Percentiles rank a stretch among this genome's conserved stretches.
Evolutionary conservation across 1,140 invertebrate species (phyloP).

Genomic region (Diachasma alloeum): DNA sequence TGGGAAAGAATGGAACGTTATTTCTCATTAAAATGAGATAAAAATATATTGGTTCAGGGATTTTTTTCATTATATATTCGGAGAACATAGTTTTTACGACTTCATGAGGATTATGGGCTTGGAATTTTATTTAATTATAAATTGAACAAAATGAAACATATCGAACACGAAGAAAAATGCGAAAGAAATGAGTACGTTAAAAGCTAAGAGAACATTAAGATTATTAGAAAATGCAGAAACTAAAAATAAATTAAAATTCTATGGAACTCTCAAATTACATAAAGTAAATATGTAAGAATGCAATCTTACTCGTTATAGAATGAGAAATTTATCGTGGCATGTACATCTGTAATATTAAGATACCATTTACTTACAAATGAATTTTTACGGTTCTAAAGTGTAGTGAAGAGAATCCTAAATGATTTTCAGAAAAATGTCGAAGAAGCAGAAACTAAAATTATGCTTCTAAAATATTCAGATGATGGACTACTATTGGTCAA

Average conservation of each 20-base stretch:
- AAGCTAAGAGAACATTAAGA: too few species aligned
- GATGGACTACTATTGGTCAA: neutral
- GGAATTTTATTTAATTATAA: too few species aligned
- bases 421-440: neutral
- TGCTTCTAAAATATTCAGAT: neutral
- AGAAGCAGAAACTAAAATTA: neutral
- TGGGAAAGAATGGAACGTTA: neutral
- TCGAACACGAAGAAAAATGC: too few species aligned
- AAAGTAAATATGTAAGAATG: neutral
- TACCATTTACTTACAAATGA: slow-evolving; percentile 2
- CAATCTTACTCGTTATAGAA: neutral
- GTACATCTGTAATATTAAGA: slow-evolving; percentile 7
- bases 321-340: neutral
- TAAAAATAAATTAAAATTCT: too few species aligned
- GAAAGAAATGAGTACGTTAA: too few species aligned
- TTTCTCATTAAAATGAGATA: too few species aligned
- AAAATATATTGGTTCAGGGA: too few species aligned
- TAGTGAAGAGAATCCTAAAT: neutral
- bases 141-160: too few species aligned
- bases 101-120: too few species aligned
- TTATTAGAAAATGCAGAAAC: too few species aligned
- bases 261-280: neutral
- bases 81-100: too few species aligned
- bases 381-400: neutral
- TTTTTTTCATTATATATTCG: too few species aligned